A percentile compares a stretch with the other conserved stretches of the same genome.
phyloP scores from a whole-genome alignment of 64 coral and sea anemone genomes.

The Pocillopora verrucosa region DNA sequence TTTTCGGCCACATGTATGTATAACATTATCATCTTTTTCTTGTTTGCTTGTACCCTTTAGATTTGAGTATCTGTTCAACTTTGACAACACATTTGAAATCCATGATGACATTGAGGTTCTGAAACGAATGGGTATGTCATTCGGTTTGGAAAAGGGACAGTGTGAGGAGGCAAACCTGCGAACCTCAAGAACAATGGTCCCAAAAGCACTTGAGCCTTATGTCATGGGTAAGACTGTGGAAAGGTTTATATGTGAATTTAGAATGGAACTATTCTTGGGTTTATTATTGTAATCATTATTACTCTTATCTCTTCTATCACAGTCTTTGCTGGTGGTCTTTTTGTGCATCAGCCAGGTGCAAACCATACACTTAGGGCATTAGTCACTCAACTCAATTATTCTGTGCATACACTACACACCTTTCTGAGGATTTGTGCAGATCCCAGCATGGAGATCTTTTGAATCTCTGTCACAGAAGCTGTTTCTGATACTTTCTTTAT shows the following conservation, averaged over 20 bases:
- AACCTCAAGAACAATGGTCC: conserved; percentile 92
- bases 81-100: conserved; percentile 96
- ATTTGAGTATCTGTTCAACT: conserved; percentile 97
- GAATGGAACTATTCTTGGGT: too few species aligned
- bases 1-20: background rate
- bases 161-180: conserved; percentile 75
- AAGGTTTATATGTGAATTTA: background rate
- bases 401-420: too few species aligned
- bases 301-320: too few species aligned
- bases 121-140: conserved; percentile 98
- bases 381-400: too few species aligned
- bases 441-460: too few species aligned
- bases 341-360: background rate
- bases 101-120: conserved; percentile 99
- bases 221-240: conserved; percentile 68
- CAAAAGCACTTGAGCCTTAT: conserved; percentile 97
- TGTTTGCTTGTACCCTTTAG: conserved; percentile 26
- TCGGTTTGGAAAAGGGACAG: conserved; percentile 86
- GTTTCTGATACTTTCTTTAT: too few species aligned
- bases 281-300: background rate
- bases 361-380: background rate
- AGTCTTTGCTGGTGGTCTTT: too few species aligned
- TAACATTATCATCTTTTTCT: background rate
- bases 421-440: too few species aligned
- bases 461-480: too few species aligned